A percentile compares a stretch with the other conserved stretches of the same genome.
These are phyloP conservation scores for Catharus minimus DNA, from an alignment of 2,113 vertebrate genomes.

Conservation along the genomic window DNA sequence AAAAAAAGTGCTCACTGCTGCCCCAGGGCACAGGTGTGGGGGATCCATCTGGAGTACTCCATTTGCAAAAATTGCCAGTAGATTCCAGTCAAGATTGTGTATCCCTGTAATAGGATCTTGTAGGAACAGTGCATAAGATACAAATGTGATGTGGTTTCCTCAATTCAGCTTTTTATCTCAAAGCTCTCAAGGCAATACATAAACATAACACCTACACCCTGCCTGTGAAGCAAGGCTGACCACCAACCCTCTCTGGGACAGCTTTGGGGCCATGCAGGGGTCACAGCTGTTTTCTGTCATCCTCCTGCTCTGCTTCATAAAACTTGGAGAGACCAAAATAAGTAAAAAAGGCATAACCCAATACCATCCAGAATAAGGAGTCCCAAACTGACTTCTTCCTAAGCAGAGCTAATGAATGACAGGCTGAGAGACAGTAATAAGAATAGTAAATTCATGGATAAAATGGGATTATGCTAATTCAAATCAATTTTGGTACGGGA, in stretches of 20 bases:
- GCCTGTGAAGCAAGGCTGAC: not conserved
- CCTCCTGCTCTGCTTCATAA: not conserved
- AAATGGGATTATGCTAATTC: slow-evolving; percentile 33
- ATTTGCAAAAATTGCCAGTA: not conserved
- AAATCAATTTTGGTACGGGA: slow-evolving; percentile 13
- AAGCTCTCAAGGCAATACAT: not conserved
- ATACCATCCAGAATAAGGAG: not conserved
- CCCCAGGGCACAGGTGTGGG: not conserved
- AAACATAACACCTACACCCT: not conserved
- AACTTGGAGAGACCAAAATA: not conserved
- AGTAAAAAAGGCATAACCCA: not conserved
- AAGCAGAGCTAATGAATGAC: slow-evolving; percentile 13
- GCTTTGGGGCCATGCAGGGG: not conserved
- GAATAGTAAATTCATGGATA: not conserved
- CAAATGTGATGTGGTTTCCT: not conserved
- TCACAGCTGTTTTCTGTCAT: not conserved
- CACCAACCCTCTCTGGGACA: not conserved
- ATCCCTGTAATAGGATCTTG: not conserved
- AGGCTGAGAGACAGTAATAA: not conserved
- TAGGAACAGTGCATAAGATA: not conserved
- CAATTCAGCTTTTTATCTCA: not conserved
- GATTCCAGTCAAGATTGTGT: not conserved
- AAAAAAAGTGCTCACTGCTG: not conserved
- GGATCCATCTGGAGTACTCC: not conserved
- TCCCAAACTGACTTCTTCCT: not conserved